Percentiles rank a stretch among this genome's conserved stretches.
These are phyloP conservation scores for Ceyx erithaca DNA, from an alignment of 2,797 vertebrate species.

Conservation along the genomic window DNA sequence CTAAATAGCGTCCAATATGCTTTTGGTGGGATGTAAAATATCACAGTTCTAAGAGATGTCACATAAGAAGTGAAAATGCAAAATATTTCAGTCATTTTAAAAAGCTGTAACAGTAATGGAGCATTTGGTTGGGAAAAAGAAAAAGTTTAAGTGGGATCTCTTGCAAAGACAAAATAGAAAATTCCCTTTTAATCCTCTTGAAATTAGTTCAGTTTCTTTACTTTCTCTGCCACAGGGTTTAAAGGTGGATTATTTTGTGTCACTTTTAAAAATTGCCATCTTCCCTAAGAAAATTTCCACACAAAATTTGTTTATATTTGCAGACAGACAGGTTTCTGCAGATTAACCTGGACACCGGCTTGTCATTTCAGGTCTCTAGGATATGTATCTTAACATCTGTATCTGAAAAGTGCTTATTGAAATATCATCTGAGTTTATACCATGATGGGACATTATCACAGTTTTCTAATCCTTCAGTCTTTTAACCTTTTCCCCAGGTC, in stretches of 20 bases:
- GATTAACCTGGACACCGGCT: neutral
- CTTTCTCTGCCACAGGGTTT: neutral
- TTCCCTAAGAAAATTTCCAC: neutral
- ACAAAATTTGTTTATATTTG: neutral
- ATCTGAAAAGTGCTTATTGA: neutral
- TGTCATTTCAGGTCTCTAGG: neutral
- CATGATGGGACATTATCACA: neutral
- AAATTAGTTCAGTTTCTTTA: neutral
- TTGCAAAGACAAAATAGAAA: neutral
- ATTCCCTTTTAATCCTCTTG: neutral
- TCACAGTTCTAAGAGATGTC: neutral
- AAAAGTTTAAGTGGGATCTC: neutral
- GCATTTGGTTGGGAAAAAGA: neutral
- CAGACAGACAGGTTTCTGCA: neutral
- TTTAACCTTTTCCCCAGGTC: neutral
- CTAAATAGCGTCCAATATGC: neutral
- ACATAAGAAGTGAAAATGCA: neutral
- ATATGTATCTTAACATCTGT: neutral
- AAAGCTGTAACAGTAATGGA: neutral
- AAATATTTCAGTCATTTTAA: neutral
- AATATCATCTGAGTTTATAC: neutral
- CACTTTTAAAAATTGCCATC: neutral
- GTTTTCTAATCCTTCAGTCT: neutral
- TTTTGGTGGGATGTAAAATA: neutral
- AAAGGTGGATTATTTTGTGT: neutral